phyloP scores from a whole-genome alignment of 2,113 vertebrate genomes.

The Todiramphus saurophagus region DNA sequence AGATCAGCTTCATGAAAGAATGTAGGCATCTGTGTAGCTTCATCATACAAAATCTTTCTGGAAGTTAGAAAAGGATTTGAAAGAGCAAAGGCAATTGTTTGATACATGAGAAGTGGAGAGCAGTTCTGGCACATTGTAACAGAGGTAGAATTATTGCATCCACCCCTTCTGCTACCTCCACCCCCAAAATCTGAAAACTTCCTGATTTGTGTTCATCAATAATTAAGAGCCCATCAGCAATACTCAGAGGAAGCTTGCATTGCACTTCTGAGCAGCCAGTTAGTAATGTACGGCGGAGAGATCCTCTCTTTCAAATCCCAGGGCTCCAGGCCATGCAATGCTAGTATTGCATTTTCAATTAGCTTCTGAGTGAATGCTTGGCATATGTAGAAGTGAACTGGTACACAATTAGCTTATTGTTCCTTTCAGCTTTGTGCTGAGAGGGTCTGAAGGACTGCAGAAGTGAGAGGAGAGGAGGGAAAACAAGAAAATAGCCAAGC shows the following conservation, averaged over 20 bases:
- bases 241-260: conserved; percentile 83
- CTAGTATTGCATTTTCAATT: conserved; percentile 85
- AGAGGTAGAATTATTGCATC: conserved; percentile 44
- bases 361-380: conserved; percentile 82
- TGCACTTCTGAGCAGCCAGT: conserved; percentile 81
- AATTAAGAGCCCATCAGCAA: conserved; percentile 85
- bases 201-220: conserved; percentile 84
- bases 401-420: conserved; percentile 81
- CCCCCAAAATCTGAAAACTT: conserved; percentile 74
- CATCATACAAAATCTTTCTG: not conserved
- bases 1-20: not conserved
- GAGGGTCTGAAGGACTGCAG: conserved; percentile 72
- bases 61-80: not conserved
- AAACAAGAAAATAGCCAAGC: conserved; percentile 22
- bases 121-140: not conserved
- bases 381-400: conserved; percentile 77
- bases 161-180: conserved; percentile 52
- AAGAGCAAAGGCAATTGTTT: not conserved
- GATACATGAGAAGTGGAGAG: not conserved
- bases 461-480: not conserved
- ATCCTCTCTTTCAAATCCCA: conserved; percentile 82
- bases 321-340: conserved; percentile 75
- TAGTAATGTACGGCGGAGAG: conserved; percentile 80
- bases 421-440: conserved; percentile 74
- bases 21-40: not conserved